Evolutionary conservation across 2,888 invertebrate species (phyloP).

Genomic region (Piscicola geometra): DNA sequence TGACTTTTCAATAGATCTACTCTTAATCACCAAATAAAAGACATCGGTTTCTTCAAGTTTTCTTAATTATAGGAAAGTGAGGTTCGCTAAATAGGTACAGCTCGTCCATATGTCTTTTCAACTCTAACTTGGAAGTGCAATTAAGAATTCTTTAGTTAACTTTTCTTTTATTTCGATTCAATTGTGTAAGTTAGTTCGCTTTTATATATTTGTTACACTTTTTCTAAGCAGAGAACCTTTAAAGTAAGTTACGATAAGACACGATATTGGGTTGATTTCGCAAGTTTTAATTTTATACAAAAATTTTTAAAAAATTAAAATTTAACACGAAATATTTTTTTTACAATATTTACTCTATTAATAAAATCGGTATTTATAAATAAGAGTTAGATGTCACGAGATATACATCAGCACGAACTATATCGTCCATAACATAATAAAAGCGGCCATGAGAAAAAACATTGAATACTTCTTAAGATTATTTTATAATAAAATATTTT

Average conservation of each 20-base stretch:
- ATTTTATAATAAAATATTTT: neutral
- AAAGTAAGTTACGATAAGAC: conserved; percentile 8
- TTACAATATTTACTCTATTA: neutral
- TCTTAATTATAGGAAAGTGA: too few species aligned
- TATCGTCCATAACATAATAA: conserved; percentile 11
- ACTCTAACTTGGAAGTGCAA: too few species aligned
- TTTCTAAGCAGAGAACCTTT: neutral
- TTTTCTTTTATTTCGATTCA: neutral
- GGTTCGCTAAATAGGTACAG: too few species aligned
- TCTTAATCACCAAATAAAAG: too few species aligned
- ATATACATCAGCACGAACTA: conserved; percentile 11
- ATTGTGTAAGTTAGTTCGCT: neutral
- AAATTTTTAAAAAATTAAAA: neutral
- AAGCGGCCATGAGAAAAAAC: conserved; percentile 4
- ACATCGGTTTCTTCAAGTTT: too few species aligned
- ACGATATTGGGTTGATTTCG: conserved; percentile 9
- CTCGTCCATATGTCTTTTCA: conserved; percentile 10
- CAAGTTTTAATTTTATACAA: neutral
- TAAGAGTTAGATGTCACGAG: conserved; percentile 13
- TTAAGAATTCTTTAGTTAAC: too few species aligned
- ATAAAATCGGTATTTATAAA: conserved; percentile 9
- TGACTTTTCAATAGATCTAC: too few species aligned
- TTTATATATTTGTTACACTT: neutral
- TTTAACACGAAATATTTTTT: neutral
- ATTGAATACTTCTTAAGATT: neutral